Evolutionary conservation across 1,140 invertebrate genomes (phyloP).

Genomic region (Conus ventricosus): DNA sequence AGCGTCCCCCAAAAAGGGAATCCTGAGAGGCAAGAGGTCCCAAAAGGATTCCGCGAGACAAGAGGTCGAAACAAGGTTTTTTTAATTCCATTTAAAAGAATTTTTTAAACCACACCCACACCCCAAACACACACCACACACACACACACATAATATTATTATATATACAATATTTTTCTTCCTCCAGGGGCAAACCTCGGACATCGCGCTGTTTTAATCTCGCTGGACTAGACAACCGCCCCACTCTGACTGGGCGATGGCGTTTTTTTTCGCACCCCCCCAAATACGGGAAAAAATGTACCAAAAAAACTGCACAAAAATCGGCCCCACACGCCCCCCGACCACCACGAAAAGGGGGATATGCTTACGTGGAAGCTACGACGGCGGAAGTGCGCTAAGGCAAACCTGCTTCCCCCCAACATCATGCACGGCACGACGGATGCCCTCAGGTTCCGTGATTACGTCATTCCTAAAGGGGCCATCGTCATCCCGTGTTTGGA

Average conservation of each 20-base stretch:
- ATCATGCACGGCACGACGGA: neutral
- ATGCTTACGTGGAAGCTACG: neutral
- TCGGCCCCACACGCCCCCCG: neutral
- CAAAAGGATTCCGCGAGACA: too few species aligned
- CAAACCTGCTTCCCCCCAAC: neutral
- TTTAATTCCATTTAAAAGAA: too few species aligned
- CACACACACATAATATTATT: too few species aligned
- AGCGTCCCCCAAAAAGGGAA: too few species aligned
- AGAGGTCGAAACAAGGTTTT: too few species aligned
- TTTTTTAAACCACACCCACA: too few species aligned
- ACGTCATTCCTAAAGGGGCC: neutral
- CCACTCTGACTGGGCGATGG: neutral
- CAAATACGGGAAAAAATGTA: neutral
- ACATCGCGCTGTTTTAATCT: too few species aligned
- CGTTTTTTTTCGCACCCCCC: neutral
- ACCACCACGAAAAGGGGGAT: neutral
- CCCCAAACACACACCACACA: too few species aligned
- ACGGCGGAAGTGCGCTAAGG: neutral
- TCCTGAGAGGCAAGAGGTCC: too few species aligned
- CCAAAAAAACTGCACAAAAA: neutral
- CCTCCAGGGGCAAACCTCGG: too few species aligned
- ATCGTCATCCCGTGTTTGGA: neutral
- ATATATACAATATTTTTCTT: too few species aligned
- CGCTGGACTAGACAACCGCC: neutral
- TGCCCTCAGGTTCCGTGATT: neutral